Evolutionary conservation across 2,888 invertebrate genomes (phyloP), one percentile per base, ranked within the genome.

Genomic region (Cacoxenus indagator): DNA sequence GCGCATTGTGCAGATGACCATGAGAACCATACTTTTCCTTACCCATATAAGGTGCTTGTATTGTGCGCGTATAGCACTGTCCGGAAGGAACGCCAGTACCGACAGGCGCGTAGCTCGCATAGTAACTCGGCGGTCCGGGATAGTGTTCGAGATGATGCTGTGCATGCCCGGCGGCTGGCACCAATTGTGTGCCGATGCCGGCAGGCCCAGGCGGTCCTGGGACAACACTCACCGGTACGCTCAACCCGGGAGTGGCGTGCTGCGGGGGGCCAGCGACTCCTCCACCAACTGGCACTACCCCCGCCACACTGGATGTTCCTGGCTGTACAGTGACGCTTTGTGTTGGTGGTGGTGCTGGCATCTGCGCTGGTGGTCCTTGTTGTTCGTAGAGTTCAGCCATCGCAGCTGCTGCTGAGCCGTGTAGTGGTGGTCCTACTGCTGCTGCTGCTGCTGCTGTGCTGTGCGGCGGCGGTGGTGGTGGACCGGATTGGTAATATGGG

Each of bases 41-140:
- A 88, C 88, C 88, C 86, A 88, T 88, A 85, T 88, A 88, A 78
- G 88, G 87, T 75, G 84, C 84, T 77, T 87, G 87, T 69, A 88
- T 84, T 71, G 86, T 87, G 74, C 94, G 91, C 73, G 91, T 88
- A 78, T 91, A 91, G 84, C 91, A 91, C 74, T 90, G 90, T 45
- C 84, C 84, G 55, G 82, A 76, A 71, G 82, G 82, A 65, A 75
- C 75, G 45, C 89, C 89, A 65, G 81, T 85, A 55, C 86, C 88
- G 22, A 22, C 37, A 22, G 89, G 88, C 78, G 86, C 84, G 76
- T 90, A 91, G 29, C 90, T 88, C 51, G 90, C 89, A 88, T 91
- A 91, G 81, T 91, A 91, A 67, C 84, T 85, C 27, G 90, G 90
- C 73, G 90, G 89, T 70, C 91, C 89, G 14, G 91, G 90, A 81